Evolutionary conservation across 2,113 vertebrate species (phyloP).

Genomic region (Rhinopithecus roxellana): DNA sequence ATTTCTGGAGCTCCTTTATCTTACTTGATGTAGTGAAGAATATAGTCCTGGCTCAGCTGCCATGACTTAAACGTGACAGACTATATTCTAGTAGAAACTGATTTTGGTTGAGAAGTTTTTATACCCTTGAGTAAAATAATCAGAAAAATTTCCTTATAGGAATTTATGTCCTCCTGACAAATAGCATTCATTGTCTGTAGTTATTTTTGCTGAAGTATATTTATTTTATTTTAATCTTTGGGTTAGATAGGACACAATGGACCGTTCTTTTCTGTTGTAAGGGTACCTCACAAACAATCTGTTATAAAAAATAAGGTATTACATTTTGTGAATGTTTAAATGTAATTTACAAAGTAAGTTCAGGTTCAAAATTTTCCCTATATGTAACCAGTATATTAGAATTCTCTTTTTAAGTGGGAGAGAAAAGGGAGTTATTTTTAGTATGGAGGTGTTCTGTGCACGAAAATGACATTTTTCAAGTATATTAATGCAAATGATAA

Average conservation of each 20-base stretch:
- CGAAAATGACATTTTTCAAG: background rate
- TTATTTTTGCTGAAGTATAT: background rate
- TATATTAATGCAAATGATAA: background rate
- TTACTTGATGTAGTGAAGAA: background rate
- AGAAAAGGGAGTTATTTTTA: background rate
- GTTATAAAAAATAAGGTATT: background rate
- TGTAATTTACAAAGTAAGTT: background rate
- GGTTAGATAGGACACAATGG: background rate
- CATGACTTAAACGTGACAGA: background rate
- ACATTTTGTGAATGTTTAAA: background rate
- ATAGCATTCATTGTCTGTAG: background rate
- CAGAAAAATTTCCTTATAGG: background rate
- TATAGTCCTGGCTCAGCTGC: background rate
- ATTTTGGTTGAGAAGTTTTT: background rate
- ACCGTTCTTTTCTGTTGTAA: background rate
- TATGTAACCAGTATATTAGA: background rate
- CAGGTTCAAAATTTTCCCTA: background rate
- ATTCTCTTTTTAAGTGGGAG: background rate
- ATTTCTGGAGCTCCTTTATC: background rate
- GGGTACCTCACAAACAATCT: background rate
- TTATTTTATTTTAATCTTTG: constrained; percentile 33
- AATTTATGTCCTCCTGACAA: constrained; percentile 1
- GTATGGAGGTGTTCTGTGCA: background rate
- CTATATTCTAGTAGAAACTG: background rate
- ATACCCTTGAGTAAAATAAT: background rate